Percentiles rank a stretch among this genome's conserved stretches.
These are phyloP conservation scores for Colistium nudipinnis DNA, from an alignment of 2,113 vertebrate genomes.

Conservation along the genomic window DNA sequence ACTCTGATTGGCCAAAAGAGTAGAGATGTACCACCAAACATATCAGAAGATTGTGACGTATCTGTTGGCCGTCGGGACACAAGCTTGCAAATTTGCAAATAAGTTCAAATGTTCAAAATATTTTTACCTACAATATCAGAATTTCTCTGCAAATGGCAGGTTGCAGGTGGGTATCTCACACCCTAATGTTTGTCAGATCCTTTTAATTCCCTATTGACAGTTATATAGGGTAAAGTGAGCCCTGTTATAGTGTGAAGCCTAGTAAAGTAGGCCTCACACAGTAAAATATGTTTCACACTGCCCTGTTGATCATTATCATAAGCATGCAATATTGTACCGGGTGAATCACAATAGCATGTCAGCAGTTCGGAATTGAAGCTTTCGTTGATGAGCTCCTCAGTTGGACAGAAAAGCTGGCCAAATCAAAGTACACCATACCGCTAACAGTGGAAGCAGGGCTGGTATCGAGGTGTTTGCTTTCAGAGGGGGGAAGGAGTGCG, in stretches of 20 bases:
- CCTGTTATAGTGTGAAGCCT: background rate
- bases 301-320: slow-evolving; percentile 20
- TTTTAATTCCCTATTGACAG: slow-evolving; percentile 35
- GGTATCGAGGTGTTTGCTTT: slow-evolving; percentile 25
- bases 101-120: too few species aligned
- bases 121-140: too few species aligned
- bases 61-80: too few species aligned
- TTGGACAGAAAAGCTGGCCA: slow-evolving; percentile 44
- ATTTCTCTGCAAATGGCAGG: too few species aligned
- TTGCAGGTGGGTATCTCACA: too few species aligned
- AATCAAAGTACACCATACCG: slow-evolving; percentile 46
- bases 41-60: too few species aligned
- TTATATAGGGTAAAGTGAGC: slow-evolving; percentile 14
- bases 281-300: background rate
- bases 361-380: background rate
- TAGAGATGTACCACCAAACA: too few species aligned
- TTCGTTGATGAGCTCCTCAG: slow-evolving; percentile 34
- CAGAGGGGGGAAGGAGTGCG: slow-evolving; percentile 2
- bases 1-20: too few species aligned
- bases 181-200: slow-evolving; percentile 22
- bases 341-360: slow-evolving; percentile 31
- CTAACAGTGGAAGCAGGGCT: slow-evolving; percentile 44
- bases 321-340: slow-evolving; percentile 17
- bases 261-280: slow-evolving; percentile 10
- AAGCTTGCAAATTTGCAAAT: too few species aligned